A percentile compares a stretch with the other conserved stretches of the same genome.
Evolutionary conservation across 2,888 invertebrate genomes (phyloP).

Genomic region (Lepidocyrtoides sp.): DNA sequence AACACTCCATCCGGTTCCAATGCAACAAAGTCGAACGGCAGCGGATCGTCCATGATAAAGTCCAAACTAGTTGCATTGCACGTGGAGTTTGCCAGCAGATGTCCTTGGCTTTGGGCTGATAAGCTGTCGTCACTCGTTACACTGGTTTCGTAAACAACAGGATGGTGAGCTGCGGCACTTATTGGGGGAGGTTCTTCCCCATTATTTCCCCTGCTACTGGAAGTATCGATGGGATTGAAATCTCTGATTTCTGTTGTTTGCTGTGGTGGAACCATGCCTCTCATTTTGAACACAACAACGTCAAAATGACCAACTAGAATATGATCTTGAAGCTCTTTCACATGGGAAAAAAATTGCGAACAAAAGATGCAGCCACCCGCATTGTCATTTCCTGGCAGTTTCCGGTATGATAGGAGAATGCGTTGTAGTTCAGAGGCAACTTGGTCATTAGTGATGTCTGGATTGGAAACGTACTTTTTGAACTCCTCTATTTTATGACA

Average conservation of each 20-base stretch:
- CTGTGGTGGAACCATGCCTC: not conserved
- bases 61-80: not conserved
- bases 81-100: no score
- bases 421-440: not conserved
- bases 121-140: not conserved
- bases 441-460: not conserved
- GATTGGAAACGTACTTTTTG: not conserved
- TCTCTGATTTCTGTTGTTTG: not conserved
- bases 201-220: not conserved
- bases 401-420: not conserved
- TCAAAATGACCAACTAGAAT: conserved; percentile 17
- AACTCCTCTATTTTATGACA: not conserved
- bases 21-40: not conserved
- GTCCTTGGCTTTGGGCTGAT: not conserved
- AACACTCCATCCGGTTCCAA: not conserved
- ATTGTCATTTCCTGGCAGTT: not conserved
- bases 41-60: not conserved
- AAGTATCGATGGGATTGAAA: not conserved
- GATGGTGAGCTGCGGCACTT: no score
- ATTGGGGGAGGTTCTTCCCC: no score
- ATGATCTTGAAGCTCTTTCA: not conserved
- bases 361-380: not conserved
- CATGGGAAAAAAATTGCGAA: not conserved
- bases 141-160: not conserved
- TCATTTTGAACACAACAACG: conserved; percentile 6